Conservation (phyloP, 2,888 invertebrate species). For the Drosophila meridiana region DNA sequence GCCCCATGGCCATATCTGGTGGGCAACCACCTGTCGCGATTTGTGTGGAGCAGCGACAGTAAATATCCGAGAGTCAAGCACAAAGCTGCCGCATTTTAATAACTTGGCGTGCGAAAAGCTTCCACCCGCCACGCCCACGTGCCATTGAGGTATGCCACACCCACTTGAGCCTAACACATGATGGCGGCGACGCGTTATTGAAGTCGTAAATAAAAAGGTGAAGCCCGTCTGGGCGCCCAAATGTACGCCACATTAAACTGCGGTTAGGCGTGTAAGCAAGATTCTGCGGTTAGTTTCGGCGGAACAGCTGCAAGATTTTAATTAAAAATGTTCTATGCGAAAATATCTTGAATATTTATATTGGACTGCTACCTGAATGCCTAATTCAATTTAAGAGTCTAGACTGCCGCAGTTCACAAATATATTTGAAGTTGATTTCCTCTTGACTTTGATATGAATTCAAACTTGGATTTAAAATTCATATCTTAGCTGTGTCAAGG, state of each 20-base stretch:
- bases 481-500: neutral
- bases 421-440: neutral
- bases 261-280: slow-evolving; percentile 70
- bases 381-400: slow-evolving; percentile 2
- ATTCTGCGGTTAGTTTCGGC: slow-evolving; percentile 70
- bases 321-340: slow-evolving; percentile 61
- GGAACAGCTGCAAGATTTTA: slow-evolving; percentile 63
- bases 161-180: slow-evolving; percentile 32
- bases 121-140: neutral
- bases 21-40: slow-evolving; percentile 79
- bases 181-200: slow-evolving; percentile 68
- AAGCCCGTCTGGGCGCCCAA: slow-evolving; percentile 44
- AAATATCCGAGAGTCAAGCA: slow-evolving; percentile 60
- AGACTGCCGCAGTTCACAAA: neutral
- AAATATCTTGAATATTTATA: slow-evolving; percentile 12
- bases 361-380: neutral
- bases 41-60: slow-evolving; percentile 54
- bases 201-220: slow-evolving; percentile 77
- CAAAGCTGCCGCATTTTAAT: slow-evolving; percentile 40
- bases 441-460: neutral
- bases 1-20: slow-evolving; percentile 18
- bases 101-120: slow-evolving; percentile 2
- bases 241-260: slow-evolving; percentile 76
- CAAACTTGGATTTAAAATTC: neutral
- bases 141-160: slow-evolving; percentile 15